Percentiles rank a stretch among this genome's conserved stretches.
Conservation (phyloP, 2,113 vertebrate species). For the Tyto alba region DNA sequence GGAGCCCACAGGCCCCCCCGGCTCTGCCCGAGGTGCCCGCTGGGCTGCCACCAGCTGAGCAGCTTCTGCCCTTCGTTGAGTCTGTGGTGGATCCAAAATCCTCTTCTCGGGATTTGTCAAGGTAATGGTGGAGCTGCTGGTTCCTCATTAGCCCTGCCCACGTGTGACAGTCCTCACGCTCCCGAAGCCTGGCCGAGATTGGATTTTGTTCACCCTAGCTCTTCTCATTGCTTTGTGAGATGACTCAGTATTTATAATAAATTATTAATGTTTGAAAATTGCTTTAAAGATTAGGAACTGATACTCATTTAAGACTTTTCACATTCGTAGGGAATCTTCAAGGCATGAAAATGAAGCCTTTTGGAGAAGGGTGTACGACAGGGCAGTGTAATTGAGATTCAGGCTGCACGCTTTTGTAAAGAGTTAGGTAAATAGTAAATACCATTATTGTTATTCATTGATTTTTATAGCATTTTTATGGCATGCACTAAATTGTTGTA, state of each 20-base stretch:
- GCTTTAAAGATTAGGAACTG: background rate
- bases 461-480: background rate
- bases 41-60: fast-evolving
- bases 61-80: background rate
- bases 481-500: background rate
- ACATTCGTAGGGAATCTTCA: background rate
- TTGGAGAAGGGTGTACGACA: background rate
- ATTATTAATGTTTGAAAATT: background rate
- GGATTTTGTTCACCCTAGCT: background rate
- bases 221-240: background rate
- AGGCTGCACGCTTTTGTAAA: background rate
- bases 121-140: background rate
- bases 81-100: background rate
- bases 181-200: background rate
- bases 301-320: background rate
- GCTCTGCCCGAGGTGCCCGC: background rate
- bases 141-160: background rate
- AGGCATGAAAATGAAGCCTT: background rate
- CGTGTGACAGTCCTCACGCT: background rate
- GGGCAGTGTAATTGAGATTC: background rate
- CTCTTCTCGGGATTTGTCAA: background rate
- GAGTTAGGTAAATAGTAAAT: background rate
- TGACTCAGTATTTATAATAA: background rate
- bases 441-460: background rate
- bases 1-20: background rate